Base-by-base conservation (phyloP, 2,113 vertebrate species). In the Mormyrus iriodes region DNA sequence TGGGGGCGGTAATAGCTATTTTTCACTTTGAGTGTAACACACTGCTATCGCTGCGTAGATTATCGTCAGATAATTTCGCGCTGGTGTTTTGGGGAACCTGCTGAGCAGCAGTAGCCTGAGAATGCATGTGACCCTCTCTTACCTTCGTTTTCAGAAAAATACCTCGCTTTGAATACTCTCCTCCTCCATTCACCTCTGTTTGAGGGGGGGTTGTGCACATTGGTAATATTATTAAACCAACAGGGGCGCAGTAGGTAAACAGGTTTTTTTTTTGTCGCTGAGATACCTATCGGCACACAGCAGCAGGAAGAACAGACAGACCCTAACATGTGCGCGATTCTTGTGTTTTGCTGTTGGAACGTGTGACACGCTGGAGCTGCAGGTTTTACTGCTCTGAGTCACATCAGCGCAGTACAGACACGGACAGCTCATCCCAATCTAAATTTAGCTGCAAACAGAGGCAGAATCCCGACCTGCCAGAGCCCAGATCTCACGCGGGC, bases 1-100 rank as follows among this genome's bases (percentile, higher is more conserved):
- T 6, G 69, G 58, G 88, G 89, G 79, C 12, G 73, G 73, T 88
- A 88, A 48, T 88, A 58, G n/a, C 69, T 35, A 79, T 79, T 79
- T 79, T 79, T 79, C 31, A 39, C 86, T 42, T 12, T 69, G n/a
- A 58, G 65, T 89, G 90, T 24, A 79, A 39, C 27, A 10, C 44
- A 27, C 46, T 39, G 15, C 17, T 88, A 88, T 82, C 69, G 8
- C 27, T 8, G 27, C 3, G 31, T 39, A 51, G 73, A 27, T n/a
- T 31, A 53, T 79, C 10, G 4, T 21, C 35, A 55, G 88, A 82
- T 55, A 82, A 55, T 55, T 27, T 52, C 17, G 24, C 35, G 6
- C 21, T 83, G 49, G 69, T 55, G 53, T 87, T 87, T 87, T 87
- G 86, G 24, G 69, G 69, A 88, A 88, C 35, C 61, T 82, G 7